These are phyloP conservation scores for Agrotis puta DNA, from an alignment of 2,888 invertebrate species.

Conservation along the genomic window DNA sequence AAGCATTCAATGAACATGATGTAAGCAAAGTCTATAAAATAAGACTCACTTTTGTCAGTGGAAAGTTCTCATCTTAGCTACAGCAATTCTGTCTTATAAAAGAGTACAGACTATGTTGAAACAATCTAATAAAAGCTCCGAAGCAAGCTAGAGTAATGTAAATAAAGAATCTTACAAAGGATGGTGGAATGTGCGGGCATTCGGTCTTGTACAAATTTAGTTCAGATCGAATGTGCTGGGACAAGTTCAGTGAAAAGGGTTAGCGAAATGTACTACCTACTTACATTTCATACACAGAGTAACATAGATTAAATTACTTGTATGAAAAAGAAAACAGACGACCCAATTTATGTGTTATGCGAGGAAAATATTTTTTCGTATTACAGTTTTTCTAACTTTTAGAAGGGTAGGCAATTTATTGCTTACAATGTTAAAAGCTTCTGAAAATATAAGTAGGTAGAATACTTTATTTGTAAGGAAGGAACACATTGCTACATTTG, in stretches of 20 bases:
- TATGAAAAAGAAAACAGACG: conserved; percentile 76
- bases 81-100: conserved; percentile 50
- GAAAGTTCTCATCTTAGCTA: conserved; percentile 45
- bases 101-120: conserved; percentile 70
- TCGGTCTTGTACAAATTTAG: conserved; percentile 87
- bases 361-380: conserved; percentile 66
- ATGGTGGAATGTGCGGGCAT: conserved; percentile 86
- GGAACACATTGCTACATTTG: neutral
- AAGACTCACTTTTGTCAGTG: conserved; percentile 20
- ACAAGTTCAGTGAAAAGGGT: conserved; percentile 88
- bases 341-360: conserved; percentile 71
- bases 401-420: conserved; percentile 66
- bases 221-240: conserved; percentile 86
- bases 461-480: neutral
- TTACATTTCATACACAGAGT: conserved; percentile 71
- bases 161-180: conserved; percentile 86
- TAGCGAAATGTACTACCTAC: conserved; percentile 74
- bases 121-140: conserved; percentile 86
- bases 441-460: conserved; percentile 30
- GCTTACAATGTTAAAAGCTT: conserved; percentile 60
- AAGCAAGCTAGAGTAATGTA: conserved; percentile 83
- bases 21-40: conserved; percentile 10
- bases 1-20: neutral
- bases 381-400: conserved; percentile 68
- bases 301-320: conserved; percentile 85